These are phyloP conservation scores for Ametastegia equiseti DNA, from an alignment of 2,888 invertebrate genomes.

Conservation along the genomic window DNA sequence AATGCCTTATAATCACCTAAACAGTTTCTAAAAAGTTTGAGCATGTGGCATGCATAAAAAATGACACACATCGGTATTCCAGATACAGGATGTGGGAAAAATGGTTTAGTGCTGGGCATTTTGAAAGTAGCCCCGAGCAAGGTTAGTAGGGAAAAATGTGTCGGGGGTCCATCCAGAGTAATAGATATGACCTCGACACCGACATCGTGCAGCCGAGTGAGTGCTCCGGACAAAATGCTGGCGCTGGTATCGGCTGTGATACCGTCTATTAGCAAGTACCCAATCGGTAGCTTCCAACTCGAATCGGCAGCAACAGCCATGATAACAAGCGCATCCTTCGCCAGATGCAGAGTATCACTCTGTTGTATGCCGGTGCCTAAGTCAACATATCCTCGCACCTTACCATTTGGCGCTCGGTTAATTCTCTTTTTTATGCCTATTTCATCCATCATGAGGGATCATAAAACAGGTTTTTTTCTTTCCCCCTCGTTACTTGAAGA, in stretches of 20 bases:
- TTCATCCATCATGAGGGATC: constrained; percentile 55
- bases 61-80: constrained; percentile 20
- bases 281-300: constrained; percentile 54
- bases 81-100: constrained; percentile 44
- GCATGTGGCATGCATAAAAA: constrained; percentile 51
- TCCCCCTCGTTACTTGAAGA: constrained; percentile 14
- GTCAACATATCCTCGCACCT: constrained; percentile 55
- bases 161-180: constrained; percentile 49
- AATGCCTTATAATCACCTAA: constrained; percentile 42
- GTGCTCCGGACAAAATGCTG: constrained; percentile 35
- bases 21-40: constrained; percentile 48
- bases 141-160: constrained; percentile 40
- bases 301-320: constrained; percentile 49
- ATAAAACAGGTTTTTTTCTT: constrained; percentile 47
- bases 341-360: constrained; percentile 40
- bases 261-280: constrained; percentile 53
- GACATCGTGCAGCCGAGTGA: constrained; percentile 43
- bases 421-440: constrained; percentile 53
- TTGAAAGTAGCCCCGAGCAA: constrained; percentile 28
- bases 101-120: constrained; percentile 9
- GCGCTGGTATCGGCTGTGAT: constrained; percentile 32
- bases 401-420: constrained; percentile 47
- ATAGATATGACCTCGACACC: constrained; percentile 45
- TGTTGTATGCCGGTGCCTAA: constrained; percentile 52
- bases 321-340: constrained; percentile 53